phyloP scores from a whole-genome alignment of 2,888 invertebrate genomes.

The Crematogaster levior region DNA sequence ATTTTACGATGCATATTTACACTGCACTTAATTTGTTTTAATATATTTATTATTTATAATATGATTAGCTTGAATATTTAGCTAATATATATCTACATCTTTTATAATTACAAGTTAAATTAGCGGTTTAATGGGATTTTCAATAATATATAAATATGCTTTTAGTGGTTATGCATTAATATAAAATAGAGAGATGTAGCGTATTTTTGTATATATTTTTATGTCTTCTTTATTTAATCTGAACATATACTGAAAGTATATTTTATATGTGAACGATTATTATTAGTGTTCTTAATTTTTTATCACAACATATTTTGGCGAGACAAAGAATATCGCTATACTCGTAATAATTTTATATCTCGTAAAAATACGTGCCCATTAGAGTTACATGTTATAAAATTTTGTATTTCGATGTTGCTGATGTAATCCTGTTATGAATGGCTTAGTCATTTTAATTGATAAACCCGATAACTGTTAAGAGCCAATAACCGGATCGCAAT shows the following conservation, averaged over 20 bases:
- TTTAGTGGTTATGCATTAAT: neutral
- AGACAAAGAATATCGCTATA: constrained; percentile 3
- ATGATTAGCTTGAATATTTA: neutral
- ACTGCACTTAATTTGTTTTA: constrained; percentile 8
- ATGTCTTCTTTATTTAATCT: neutral
- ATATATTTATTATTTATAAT: constrained; percentile 18
- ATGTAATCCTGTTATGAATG: constrained; percentile 45
- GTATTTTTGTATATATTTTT: neutral
- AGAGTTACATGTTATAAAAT: constrained; percentile 16
- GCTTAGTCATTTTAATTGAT: constrained; percentile 49
- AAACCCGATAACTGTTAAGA: constrained; percentile 42
- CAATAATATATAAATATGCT: constrained; percentile 16
- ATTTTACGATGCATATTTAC: neutral
- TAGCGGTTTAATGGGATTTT: constrained; percentile 1
- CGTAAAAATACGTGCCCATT: neutral
- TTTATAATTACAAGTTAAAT: constrained; percentile 19
- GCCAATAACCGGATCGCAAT: constrained; percentile 40
- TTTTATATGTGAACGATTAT: neutral
- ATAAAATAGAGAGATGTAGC: neutral
- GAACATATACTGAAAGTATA: neutral
- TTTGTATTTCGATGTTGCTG: constrained; percentile 17
- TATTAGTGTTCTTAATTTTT: neutral
- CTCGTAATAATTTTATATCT: constrained; percentile 21
- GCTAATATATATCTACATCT: neutral
- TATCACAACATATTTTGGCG: neutral